Base-by-base conservation (phyloP, 1,140 invertebrate species). In the Leptinotarsa texana region DNA sequence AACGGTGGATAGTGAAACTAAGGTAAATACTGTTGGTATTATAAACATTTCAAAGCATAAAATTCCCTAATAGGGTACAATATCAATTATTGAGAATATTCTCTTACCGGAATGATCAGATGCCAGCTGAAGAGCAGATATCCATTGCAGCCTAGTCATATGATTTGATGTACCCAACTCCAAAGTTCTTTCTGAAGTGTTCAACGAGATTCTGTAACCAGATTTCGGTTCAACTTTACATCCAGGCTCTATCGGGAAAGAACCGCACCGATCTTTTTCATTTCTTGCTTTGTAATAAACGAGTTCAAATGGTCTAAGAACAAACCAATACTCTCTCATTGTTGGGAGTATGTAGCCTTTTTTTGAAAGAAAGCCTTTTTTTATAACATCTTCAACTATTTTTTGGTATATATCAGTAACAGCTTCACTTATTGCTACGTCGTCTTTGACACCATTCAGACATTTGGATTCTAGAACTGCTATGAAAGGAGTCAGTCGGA, bases 301-400 rank as follows among this genome's bases (percentile, higher is more conserved):
- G n/a, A 95, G 86, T 77, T 92, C 90, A 22, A 89, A 91, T 4
- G 93, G 92, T 73, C 91, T 90, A 5, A 95, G 84, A 3, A 94
- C 92, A 83, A 94, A 94, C 91, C 93, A 94, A 82, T 93, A 91
- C 75, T 93, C 93, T n/a, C 90, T 88, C 86, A 93, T 90, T 1
- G 90, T 92, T 13, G 92, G 92, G 69, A 95, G 84, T 6, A 93
- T 87, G 79, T 92, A 93, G 2, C 93, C 93, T 78, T 90, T 89
- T 83, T 94, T 94, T 78, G 89, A 88, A 51, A 94, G 86, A 80
- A 77, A 77, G 18, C 92, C 93, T 90, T 94, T 94, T 85, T 94
- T 94, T n/a, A 95, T 90, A 51, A 94, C 92, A 86, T 94, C 93
- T 72, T 92, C 89, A 62, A 95, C 89, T 72, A 93, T 93, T n/a